A percentile compares a stretch with the other conserved stretches of the same genome.
Conservation (phyloP, 2,797 vertebrate genomes). For the Euphonia xanthogaster region DNA sequence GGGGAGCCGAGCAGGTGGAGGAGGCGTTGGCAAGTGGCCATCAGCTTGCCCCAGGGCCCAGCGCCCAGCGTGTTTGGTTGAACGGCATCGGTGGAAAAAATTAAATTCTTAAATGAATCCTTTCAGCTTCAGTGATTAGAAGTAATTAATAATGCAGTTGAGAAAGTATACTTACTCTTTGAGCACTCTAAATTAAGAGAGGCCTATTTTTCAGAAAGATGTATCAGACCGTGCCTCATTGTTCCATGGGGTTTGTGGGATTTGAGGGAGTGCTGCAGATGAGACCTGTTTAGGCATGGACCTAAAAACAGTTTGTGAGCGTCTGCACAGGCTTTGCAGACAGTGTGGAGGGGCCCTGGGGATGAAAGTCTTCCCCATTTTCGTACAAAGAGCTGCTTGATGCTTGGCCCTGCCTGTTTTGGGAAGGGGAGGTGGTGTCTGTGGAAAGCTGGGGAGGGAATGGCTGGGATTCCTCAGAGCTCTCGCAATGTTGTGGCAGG, state of each 20-base stretch:
- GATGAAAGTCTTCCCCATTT: neutral
- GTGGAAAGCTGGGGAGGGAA: neutral
- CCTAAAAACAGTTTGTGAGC: neutral
- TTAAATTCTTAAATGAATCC: constrained; percentile 38
- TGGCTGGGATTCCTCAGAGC: constrained; percentile 19
- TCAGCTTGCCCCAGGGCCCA: neutral
- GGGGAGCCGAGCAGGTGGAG: neutral
- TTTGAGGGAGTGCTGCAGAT: neutral
- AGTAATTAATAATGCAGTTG: constrained; percentile 50
- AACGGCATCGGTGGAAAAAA: constrained; percentile 13
- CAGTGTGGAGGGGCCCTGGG: neutral
- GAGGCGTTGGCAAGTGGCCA: neutral
- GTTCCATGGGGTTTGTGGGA: neutral
- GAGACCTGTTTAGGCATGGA: neutral
- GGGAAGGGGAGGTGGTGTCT: neutral
- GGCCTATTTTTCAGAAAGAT: constrained; percentile 46
- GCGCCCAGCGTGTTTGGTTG: neutral
- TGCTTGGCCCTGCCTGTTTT: neutral
- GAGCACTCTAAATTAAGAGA: constrained; percentile 14
- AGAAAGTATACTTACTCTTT: constrained; percentile 15
- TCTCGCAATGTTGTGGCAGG: neutral
- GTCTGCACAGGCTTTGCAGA: neutral
- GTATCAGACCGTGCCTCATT: neutral
- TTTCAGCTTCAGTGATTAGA: constrained; percentile 18
- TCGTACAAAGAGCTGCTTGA: neutral